These are phyloP conservation scores for Sebastes wilsoni DNA, from an alignment of 2,797 vertebrate genomes.

Conservation along the genomic window DNA sequence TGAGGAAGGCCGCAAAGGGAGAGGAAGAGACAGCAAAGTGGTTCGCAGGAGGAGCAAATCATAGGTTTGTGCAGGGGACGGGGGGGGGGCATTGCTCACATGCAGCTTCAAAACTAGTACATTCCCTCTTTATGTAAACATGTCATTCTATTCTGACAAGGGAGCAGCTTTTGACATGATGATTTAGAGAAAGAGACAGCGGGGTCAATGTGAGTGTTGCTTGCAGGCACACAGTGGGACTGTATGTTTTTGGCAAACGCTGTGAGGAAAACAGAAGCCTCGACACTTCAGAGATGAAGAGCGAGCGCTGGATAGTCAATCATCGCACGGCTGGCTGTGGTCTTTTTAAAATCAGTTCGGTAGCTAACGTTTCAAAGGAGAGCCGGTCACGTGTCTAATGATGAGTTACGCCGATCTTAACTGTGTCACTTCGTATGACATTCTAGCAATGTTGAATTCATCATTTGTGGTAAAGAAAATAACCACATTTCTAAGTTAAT, in stretches of 20 bases:
- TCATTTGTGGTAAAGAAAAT: slow-evolving; percentile 8
- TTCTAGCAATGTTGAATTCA: slow-evolving; percentile 7
- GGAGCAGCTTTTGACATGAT: slow-evolving; percentile 24
- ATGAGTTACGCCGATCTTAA: slow-evolving; percentile 7
- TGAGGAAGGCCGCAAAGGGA: slow-evolving; percentile 36
- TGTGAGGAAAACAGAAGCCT: background rate
- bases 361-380: slow-evolving; percentile 22
- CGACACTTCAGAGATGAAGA: slow-evolving; percentile 36
- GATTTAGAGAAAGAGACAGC: slow-evolving; percentile 14
- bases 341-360: slow-evolving; percentile 22
- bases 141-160: slow-evolving; percentile 31
- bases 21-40: slow-evolving; percentile 4
- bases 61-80: background rate
- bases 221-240: slow-evolving; percentile 10
- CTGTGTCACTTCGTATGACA: slow-evolving; percentile 22
- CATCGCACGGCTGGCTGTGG: slow-evolving; percentile 5
- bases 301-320: slow-evolving; percentile 6
- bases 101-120: slow-evolving; percentile 56
- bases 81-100: slow-evolving; percentile 24
- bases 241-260: slow-evolving; percentile 9
- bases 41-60: background rate
- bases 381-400: slow-evolving; percentile 2
- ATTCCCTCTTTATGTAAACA: slow-evolving; percentile 60
- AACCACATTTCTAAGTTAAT: slow-evolving; percentile 19
- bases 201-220: slow-evolving; percentile 13